These are phyloP conservation scores for Oreohelix idahoensis DNA, from an alignment of 1,140 invertebrate genomes.

Conservation along the genomic window DNA sequence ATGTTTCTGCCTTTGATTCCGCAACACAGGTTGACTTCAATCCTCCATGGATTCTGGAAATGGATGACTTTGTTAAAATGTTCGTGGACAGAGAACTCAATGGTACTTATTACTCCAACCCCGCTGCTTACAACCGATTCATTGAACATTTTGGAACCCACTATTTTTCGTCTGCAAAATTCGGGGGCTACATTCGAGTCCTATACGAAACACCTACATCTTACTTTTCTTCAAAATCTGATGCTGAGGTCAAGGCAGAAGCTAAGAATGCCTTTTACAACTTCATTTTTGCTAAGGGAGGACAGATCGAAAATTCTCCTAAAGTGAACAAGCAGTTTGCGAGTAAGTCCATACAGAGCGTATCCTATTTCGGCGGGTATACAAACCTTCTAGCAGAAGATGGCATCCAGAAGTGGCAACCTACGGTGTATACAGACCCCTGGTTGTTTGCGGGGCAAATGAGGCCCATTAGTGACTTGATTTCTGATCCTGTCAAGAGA, in stretches of 20 bases:
- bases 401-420: slow-evolving; percentile 25
- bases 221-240: slow-evolving; percentile 22
- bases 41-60: slow-evolving; percentile 19
- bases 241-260: slow-evolving; percentile 20
- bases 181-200: slow-evolving; percentile 36
- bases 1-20: slow-evolving; percentile 29
- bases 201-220: slow-evolving; percentile 20
- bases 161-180: slow-evolving; percentile 38
- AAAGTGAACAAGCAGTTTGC: slow-evolving; percentile 29
- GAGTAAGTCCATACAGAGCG: background rate
- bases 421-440: too few species aligned
- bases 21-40: slow-evolving; percentile 18
- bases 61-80: background rate
- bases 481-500: too few species aligned
- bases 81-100: background rate
- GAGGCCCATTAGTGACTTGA: too few species aligned
- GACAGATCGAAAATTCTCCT: background rate
- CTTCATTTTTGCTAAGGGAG: slow-evolving; percentile 24
- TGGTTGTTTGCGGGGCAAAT: too few species aligned
- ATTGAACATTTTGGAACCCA: slow-evolving; percentile 46
- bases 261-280: slow-evolving; percentile 43
- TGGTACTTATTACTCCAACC: slow-evolving; percentile 9
- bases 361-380: slow-evolving; percentile 33
- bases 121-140: slow-evolving; percentile 30
- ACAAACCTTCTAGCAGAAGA: slow-evolving; percentile 26